Percentiles rank a stretch among this genome's conserved stretches.
phyloP scores from a whole-genome alignment of 2,888 invertebrate species.

The Eupithecia inturbata region DNA sequence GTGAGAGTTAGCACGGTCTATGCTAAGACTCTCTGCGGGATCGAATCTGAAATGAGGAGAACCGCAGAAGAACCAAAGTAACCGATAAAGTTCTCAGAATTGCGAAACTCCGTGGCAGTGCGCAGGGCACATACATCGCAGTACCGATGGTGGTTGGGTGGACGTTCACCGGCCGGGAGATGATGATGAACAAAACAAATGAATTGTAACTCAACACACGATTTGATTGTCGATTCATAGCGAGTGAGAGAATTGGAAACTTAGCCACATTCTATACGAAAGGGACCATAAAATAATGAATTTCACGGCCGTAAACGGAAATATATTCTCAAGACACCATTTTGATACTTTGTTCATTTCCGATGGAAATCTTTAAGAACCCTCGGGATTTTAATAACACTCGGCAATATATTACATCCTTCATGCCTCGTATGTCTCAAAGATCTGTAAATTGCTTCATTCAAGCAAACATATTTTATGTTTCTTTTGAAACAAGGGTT shows the following conservation, averaged over 20 bases:
- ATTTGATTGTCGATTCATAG: neutral
- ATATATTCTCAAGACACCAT: neutral
- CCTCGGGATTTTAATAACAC: constrained; percentile 3
- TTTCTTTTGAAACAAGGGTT: constrained; percentile 15
- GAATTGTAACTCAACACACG: neutral
- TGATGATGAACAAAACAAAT: too few species aligned
- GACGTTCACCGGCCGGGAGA: too few species aligned
- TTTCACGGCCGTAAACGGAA: neutral
- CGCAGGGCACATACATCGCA: too few species aligned
- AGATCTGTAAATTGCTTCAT: neutral
- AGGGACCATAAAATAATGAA: neutral
- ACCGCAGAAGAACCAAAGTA: neutral
- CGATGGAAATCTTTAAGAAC: constrained; percentile 1
- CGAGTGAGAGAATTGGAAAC: neutral
- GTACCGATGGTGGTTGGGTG: too few species aligned
- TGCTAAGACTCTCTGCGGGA: neutral
- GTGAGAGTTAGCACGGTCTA: neutral
- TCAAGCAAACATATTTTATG: constrained; percentile 9
- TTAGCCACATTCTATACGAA: neutral
- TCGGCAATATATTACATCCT: constrained; percentile 9
- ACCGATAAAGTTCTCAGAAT: neutral
- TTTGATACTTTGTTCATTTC: neutral
- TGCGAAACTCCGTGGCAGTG: too few species aligned
- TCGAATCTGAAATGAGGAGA: neutral
- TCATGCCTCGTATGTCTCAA: neutral